A percentile compares a stretch with the other conserved stretches of the same genome.
Evolutionary conservation across 1,140 invertebrate species (phyloP).

Genomic region (Heterodera carotae): DNA sequence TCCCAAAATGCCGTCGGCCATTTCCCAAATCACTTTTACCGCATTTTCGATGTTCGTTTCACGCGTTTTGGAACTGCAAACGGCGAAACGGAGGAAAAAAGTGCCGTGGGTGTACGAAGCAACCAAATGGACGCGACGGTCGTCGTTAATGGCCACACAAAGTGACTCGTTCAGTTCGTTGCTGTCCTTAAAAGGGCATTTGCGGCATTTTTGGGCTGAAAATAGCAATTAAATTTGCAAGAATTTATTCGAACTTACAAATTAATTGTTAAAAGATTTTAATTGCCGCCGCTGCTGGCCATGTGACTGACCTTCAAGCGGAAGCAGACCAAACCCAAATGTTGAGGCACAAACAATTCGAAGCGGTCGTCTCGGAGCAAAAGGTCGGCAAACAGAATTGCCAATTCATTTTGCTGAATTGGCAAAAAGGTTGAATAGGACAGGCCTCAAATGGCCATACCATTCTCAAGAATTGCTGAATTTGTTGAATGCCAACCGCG

Average conservation of each 20-base stretch:
- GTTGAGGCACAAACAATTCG: constrained; percentile 75
- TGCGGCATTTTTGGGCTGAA: no score
- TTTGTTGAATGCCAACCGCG: constrained; percentile 33
- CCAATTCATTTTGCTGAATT: constrained; percentile 57
- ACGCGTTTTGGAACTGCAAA: constrained; percentile 77
- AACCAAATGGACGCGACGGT: constrained; percentile 81
- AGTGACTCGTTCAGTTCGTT: constrained; percentile 76
- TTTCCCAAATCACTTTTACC: constrained; percentile 33
- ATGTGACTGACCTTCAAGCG: constrained; percentile 80
- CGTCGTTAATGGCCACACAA: constrained; percentile 76
- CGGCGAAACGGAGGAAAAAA: constrained; percentile 79
- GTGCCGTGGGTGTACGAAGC: constrained; percentile 73
- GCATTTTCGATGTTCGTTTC: constrained; percentile 73
- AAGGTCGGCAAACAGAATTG: constrained; percentile 64
- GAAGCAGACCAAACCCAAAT: constrained; percentile 85
- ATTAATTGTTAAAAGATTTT: no score
- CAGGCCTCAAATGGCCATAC: constrained; percentile 50
- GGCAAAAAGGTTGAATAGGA: constrained; percentile 26
- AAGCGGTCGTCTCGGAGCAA: constrained; percentile 70
- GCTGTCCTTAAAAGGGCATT: constrained; percentile 26
- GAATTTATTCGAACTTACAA: no score
- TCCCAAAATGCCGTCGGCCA: constrained; percentile 12
- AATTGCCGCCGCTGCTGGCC: no score
- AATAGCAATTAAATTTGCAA: no score
- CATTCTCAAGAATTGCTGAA: constrained; percentile 36